These are phyloP conservation scores for Piaya cayana DNA, from an alignment of 2,113 vertebrate species.

Conservation along the genomic window DNA sequence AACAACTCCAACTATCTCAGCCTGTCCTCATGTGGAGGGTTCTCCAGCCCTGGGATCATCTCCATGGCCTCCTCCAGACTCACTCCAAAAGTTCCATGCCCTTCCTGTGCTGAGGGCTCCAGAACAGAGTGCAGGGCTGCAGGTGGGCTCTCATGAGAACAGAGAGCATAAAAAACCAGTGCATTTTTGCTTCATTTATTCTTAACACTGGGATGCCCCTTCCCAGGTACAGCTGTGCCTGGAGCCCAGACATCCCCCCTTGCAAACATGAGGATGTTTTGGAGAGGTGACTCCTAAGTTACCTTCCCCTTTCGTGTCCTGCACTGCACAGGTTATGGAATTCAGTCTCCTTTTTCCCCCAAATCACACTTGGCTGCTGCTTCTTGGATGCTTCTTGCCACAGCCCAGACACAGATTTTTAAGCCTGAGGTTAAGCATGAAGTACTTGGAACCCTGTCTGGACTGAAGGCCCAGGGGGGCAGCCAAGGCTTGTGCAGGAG, in stretches of 20 bases:
- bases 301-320: background rate
- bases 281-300: fast-evolving
- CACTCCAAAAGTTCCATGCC: too few species aligned
- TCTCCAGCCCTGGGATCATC: too few species aligned
- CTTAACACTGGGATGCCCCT: background rate
- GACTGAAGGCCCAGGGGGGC: background rate
- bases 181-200: background rate
- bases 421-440: background rate
- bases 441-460: background rate
- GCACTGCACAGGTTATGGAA: background rate
- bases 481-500: background rate
- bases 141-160: too few species aligned
- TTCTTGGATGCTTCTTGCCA: background rate
- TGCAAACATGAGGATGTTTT: background rate
- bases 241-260: fast-evolving
- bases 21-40: too few species aligned
- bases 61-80: too few species aligned
- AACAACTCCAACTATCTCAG: too few species aligned
- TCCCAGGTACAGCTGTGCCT: background rate
- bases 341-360: background rate
- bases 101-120: too few species aligned
- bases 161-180: background rate
- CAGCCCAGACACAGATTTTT: background rate
- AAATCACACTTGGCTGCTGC: background rate
- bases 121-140: too few species aligned